Conservation (phyloP, 1,140 invertebrate genomes). For the Copidosoma floridanum region DNA sequence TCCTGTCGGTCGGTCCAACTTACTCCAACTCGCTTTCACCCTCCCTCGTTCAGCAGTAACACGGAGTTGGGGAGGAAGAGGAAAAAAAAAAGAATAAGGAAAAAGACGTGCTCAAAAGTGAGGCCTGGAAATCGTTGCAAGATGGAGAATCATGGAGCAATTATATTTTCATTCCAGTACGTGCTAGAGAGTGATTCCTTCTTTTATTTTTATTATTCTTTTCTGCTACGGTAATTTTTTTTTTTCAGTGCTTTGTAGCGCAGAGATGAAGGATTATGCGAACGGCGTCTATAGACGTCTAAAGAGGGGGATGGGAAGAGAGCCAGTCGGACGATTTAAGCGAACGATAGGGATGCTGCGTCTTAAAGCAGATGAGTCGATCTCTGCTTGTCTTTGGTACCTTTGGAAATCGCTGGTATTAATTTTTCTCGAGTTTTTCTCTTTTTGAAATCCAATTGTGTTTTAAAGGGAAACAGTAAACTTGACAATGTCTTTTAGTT, state of each 20-base stretch:
- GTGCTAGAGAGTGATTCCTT: slow-evolving; percentile 5
- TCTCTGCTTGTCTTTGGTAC: slow-evolving; percentile 31
- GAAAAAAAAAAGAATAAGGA: no score
- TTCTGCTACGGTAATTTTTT: not conserved
- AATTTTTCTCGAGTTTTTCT: no score
- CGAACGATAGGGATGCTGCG: slow-evolving; percentile 1
- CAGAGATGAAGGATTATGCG: slow-evolving; percentile 4
- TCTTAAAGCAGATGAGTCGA: slow-evolving; percentile 38
- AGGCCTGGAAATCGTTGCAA: not conserved
- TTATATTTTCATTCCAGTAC: slow-evolving; percentile 49
- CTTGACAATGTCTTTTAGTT: no score
- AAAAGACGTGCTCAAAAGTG: slow-evolving; percentile 28
- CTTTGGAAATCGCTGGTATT: no score
- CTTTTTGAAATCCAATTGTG: no score
- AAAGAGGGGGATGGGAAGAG: no score
- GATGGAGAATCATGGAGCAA: slow-evolving; percentile 44
- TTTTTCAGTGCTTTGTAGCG: not conserved
- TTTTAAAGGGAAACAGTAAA: no score
- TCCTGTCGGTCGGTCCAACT: slow-evolving; percentile 37
- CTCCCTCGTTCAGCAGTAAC: no score
- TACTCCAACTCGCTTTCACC: no score
- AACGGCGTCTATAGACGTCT: no score
- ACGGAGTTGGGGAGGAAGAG: slow-evolving; percentile 7
- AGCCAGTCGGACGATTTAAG: slow-evolving; percentile 17
- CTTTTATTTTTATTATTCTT: no score